Evolutionary conservation across 1,140 invertebrate genomes (phyloP).

Genomic region (Pentalonia nigronervosa): DNA sequence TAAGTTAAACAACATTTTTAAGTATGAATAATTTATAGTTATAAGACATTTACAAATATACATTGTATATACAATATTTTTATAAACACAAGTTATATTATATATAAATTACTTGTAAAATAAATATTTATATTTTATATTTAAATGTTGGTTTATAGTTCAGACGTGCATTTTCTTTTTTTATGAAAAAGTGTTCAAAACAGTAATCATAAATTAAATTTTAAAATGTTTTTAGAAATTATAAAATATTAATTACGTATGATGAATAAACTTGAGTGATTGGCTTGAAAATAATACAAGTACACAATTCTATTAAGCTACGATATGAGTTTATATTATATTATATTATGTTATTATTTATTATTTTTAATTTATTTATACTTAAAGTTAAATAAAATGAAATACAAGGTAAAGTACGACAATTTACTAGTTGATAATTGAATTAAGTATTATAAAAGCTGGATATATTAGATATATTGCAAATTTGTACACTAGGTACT

Average conservation of each 20-base stretch:
- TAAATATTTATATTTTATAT: constrained; percentile 23
- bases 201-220: not conserved
- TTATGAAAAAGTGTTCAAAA: not conserved
- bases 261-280: not conserved
- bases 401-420: not conserved
- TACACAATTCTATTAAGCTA: not conserved
- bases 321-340: not conserved
- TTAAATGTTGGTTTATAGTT: not conserved
- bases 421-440: not conserved
- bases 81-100: not conserved
- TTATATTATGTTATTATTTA: not conserved
- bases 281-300: not conserved
- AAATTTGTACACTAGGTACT: not conserved
- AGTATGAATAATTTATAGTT: not conserved
- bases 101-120: not conserved
- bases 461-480: not conserved
- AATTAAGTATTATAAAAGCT: not conserved
- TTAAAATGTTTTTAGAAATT: not conserved
- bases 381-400: not conserved
- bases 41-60: not conserved
- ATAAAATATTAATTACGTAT: not conserved
- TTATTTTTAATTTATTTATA: not conserved
- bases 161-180: not conserved
- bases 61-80: not conserved
- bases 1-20: not conserved